Conservation (phyloP, 2,113 vertebrate species). For the Halichoerus grypus region DNA sequence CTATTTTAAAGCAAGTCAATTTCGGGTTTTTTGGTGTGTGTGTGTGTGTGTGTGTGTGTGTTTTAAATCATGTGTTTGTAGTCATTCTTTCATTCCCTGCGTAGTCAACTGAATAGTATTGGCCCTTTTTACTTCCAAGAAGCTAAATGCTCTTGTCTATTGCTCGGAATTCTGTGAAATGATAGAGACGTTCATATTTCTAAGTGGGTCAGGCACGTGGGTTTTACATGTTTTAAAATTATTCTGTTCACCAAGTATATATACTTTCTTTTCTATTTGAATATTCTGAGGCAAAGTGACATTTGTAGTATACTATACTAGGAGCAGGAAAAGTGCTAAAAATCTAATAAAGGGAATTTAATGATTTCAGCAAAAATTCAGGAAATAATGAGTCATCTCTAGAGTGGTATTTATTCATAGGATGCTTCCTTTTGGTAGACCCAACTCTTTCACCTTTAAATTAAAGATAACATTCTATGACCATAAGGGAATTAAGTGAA, state of each 20-base stretch:
- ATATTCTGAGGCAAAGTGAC: conserved; percentile 38
- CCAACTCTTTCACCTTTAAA: conserved; percentile 50
- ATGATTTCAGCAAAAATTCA: conserved; percentile 29
- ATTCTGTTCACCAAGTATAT: neutral
- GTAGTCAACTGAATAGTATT: neutral
- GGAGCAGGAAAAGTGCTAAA: neutral
- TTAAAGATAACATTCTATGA: neutral
- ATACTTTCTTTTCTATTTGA: neutral
- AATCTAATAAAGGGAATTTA: conserved; percentile 1
- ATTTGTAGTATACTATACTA: neutral
- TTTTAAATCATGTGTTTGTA: neutral
- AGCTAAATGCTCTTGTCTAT: neutral
- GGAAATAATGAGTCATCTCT: conserved; percentile 15
- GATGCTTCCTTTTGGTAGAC: neutral
- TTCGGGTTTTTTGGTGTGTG: neutral
- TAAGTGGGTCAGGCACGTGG: neutral
- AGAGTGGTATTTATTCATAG: neutral
- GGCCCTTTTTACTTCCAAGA: neutral
- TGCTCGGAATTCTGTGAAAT: conserved; percentile 33
- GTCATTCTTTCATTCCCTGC: neutral
- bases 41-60: no score
- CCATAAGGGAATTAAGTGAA: neutral
- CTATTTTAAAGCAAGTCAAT: conserved; percentile 2
- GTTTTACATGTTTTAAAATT: conserved; percentile 31
- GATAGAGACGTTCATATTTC: neutral